Base-by-base conservation (phyloP, 2,113 vertebrate genomes). In the Pelecanoides urinatrix region DNA sequence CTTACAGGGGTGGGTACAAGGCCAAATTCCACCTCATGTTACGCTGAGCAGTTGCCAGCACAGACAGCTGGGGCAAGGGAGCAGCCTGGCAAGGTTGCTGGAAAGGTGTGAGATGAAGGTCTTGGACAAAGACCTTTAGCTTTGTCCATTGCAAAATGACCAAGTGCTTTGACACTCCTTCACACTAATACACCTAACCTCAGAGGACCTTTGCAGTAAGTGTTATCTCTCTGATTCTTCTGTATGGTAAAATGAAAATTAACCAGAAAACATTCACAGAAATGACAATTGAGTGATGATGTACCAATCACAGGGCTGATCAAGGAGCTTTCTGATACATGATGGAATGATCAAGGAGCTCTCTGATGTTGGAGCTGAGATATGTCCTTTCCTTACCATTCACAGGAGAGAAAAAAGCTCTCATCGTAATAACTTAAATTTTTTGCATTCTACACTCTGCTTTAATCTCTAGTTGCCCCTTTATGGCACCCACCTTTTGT, bases 291-390 rank as follows among this genome's bases (percentile, higher is more conserved):
- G 86, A 91, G 87, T 1, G 0, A 40, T 74, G 89, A 80, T 74
- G 81, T 56, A 81, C 90, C 90, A 86, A 68, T 94, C 92, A 71
- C 23, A 16, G 71, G 55, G 71, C 82, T 97, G 96, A 97, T 97
- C 97, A 97, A 97, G 96, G 94, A 74, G 50, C 65, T 81, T 74
- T 65, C 73, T 94, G 90, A 88, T 11, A 50, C 32, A 18, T 67
- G 94, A 96, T 89, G 92, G 91, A 96, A 92, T 92, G 95, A 97
- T 97, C 96, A 97, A 97, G 97, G 93, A 86, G 32, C 66, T 96
- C 88, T 97, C 94, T 96, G 94, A 96, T 97, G 95, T 95, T 4
- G 49, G 36, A 90, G 84, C 62, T 77, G 65, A 63, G 82, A 85
- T n/a, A n/a, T 36, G 65, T 65, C 88, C 93, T 92, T 70, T 92